These are phyloP conservation scores for Cyanoliseus patagonus DNA, from an alignment of 2,113 vertebrate genomes.

Conservation along the genomic window DNA sequence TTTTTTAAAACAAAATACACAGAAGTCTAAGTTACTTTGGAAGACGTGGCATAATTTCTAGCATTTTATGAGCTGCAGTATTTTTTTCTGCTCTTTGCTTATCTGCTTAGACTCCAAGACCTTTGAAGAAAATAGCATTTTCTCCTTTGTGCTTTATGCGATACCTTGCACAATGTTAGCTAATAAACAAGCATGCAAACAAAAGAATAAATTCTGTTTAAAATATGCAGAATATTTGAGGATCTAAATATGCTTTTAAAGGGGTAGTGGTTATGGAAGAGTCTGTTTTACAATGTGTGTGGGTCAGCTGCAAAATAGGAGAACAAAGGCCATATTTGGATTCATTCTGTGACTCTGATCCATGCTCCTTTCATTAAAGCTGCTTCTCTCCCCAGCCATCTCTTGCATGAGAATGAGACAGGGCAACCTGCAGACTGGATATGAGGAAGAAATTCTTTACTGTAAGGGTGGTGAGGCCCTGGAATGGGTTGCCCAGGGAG, in stretches of 20 bases:
- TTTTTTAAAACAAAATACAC: neutral
- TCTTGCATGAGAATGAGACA: neutral
- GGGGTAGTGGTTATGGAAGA: neutral
- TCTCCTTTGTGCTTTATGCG: neutral
- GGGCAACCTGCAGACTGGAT: neutral
- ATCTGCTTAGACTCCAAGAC: neutral
- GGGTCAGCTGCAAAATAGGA: conserved; percentile 4
- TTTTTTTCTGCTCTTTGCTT: neutral
- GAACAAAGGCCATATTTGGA: neutral
- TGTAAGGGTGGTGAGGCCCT: too few relatives aligned
- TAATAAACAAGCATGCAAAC: neutral
- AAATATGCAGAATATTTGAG: neutral
- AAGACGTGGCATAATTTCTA: neutral
- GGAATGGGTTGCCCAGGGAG: too few relatives aligned
- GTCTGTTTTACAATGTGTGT: neutral
- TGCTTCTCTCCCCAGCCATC: neutral
- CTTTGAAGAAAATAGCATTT: neutral
- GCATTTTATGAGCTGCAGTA: neutral
- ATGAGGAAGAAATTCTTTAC: too few relatives aligned
- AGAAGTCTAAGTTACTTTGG: neutral
- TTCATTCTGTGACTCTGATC: neutral
- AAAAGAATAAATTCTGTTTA: neutral
- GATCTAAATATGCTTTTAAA: neutral
- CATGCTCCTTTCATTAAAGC: neutral
- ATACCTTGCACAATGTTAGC: neutral